phyloP scores from a whole-genome alignment of 2,888 invertebrate species.

The Trypoxylon attenuatum region DNA sequence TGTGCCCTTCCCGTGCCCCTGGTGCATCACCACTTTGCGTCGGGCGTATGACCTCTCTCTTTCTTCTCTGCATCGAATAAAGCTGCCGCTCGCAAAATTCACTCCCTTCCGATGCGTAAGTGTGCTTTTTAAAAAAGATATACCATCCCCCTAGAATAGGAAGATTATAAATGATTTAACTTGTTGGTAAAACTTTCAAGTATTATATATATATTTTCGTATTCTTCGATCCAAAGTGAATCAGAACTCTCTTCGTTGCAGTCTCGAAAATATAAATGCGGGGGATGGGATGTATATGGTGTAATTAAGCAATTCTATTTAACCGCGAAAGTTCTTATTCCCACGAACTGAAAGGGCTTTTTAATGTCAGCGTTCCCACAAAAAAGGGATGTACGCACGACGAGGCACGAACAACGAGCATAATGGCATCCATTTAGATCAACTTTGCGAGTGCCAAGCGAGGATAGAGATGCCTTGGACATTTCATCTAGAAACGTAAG shows the following conservation, averaged over 20 bases:
- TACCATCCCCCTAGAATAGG: too few species aligned
- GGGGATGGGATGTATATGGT: too few species aligned
- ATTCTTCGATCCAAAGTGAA: too few species aligned
- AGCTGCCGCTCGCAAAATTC: background rate
- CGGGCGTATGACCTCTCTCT: slow-evolving; percentile 15
- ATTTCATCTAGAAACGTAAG: too few species aligned
- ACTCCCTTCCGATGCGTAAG: background rate
- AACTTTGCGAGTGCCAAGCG: slow-evolving; percentile 24
- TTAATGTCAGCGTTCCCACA: slow-evolving; percentile 43
- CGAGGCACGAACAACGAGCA: slow-evolving; percentile 44
- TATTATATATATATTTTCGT: too few species aligned
- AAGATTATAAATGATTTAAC: too few species aligned
- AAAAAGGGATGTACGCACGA: slow-evolving; percentile 50
- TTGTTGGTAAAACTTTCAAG: too few species aligned
- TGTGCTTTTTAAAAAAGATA: too few species aligned
- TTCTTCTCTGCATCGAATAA: background rate
- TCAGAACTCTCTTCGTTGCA: too few species aligned
- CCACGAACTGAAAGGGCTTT: slow-evolving; percentile 49
- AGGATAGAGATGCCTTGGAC: slow-evolving; percentile 6
- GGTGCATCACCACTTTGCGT: slow-evolving; percentile 32
- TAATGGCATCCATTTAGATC: slow-evolving; percentile 47
- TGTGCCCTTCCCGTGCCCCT: slow-evolving; percentile 10
- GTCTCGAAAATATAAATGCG: too few species aligned
- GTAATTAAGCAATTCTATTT: slow-evolving; percentile 19
- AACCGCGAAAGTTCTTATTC: slow-evolving; percentile 37